Evolutionary conservation across 2,797 vertebrate species (phyloP).

Genomic region (Perodicticus potto): DNA sequence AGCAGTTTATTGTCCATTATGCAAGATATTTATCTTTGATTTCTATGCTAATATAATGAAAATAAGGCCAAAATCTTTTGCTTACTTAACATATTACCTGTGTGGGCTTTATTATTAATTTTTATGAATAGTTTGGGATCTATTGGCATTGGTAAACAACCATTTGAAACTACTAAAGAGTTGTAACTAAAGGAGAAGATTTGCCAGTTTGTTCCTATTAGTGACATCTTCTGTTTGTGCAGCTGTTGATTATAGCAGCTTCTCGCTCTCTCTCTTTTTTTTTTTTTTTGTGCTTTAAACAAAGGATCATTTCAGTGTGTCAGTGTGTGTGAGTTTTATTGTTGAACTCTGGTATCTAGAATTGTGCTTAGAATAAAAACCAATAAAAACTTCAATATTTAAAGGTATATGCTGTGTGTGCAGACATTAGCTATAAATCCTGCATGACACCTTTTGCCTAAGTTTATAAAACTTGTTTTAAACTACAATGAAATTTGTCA

Average conservation of each 20-base stretch:
- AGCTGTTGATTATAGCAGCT: constrained; percentile 93
- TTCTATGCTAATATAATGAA: constrained; percentile 39
- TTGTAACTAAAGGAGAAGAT: constrained; percentile 82
- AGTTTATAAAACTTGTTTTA: background rate
- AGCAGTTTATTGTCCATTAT: constrained; percentile 43
- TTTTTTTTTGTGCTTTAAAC: constrained; percentile 87
- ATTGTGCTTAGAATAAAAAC: constrained; percentile 68
- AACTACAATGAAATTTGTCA: constrained; percentile 24
- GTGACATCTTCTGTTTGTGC: constrained; percentile 91
- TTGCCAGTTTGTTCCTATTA: constrained; percentile 88
- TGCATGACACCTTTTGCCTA: background rate
- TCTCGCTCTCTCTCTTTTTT: constrained; percentile 72
- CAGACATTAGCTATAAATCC: constrained; percentile 22
- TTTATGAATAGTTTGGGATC: constrained; percentile 62
- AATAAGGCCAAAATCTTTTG: constrained; percentile 7
- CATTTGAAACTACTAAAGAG: constrained; percentile 80
- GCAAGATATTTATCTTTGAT: constrained; percentile 45
- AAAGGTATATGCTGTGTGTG: background rate
- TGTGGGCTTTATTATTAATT: constrained; percentile 80
- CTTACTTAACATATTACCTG: constrained; percentile 66
- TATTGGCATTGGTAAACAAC: constrained; percentile 77
- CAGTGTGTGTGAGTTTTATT: constrained; percentile 87
- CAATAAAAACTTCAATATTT: constrained; percentile 46
- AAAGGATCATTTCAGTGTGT: constrained; percentile 88
- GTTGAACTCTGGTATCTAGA: constrained; percentile 84